Evolutionary conservation across 2,888 invertebrate genomes (phyloP).

Genomic region (Doris montereyensis): DNA sequence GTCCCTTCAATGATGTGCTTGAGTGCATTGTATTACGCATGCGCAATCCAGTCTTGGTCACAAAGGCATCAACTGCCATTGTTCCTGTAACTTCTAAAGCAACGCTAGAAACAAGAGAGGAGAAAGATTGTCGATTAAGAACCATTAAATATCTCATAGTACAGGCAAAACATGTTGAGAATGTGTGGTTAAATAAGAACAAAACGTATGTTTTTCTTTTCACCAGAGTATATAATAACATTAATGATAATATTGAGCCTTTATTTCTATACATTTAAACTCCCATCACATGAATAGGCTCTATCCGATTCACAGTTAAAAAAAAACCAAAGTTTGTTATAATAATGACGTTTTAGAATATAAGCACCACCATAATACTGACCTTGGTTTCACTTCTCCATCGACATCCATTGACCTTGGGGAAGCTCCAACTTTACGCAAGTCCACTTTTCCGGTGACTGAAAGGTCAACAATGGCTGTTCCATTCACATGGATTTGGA

Average conservation of each 20-base stretch:
- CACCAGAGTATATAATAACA: too few relatives aligned
- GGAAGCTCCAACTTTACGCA: conserved; percentile 76
- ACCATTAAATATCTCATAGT: too few relatives aligned
- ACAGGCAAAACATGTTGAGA: too few relatives aligned
- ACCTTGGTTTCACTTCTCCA: conserved; percentile 88
- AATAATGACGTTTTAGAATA: too few relatives aligned
- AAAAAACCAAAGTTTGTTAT: too few relatives aligned
- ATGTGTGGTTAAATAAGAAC: too few relatives aligned
- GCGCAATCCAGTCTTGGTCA: conserved; percentile 87
- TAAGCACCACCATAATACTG: too few relatives aligned
- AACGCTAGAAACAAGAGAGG: conserved; percentile 77
- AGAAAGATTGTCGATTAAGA: neutral
- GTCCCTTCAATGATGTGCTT: conserved; percentile 85
- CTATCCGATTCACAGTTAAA: too few relatives aligned
- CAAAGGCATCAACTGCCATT: conserved; percentile 88
- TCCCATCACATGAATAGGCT: too few relatives aligned
- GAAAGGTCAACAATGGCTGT: conserved; percentile 88
- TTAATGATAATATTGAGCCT: too few relatives aligned
- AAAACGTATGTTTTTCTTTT: too few relatives aligned
- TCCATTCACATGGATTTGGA: conserved; percentile 88
- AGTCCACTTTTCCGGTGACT: conserved; percentile 84
- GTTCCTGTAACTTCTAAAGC: conserved; percentile 87
- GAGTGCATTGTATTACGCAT: conserved; percentile 88
- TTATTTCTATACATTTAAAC: too few relatives aligned
- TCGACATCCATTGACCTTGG: conserved; percentile 81